Evolutionary conservation across 2,797 vertebrate genomes (phyloP).

Genomic region (Vipera ursinii): DNA sequence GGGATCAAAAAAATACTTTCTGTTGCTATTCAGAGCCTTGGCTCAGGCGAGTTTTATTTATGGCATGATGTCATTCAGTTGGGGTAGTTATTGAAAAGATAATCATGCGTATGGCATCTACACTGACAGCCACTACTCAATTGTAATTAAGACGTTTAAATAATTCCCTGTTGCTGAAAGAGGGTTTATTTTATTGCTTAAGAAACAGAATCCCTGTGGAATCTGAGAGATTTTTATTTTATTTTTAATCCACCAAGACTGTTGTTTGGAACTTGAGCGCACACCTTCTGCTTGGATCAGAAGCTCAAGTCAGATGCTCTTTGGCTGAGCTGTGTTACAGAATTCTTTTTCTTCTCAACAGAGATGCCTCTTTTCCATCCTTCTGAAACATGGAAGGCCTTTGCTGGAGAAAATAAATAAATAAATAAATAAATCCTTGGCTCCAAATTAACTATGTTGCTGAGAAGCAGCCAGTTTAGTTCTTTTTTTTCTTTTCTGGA

Average conservation of each 20-base stretch:
- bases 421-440: background rate
- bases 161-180: background rate
- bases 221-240: constrained; percentile 8
- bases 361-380: constrained; percentile 10
- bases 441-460: constrained; percentile 19
- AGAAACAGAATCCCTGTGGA: background rate
- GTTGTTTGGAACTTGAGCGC: background rate
- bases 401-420: constrained; percentile 18
- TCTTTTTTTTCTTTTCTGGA: background rate
- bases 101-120: background rate
- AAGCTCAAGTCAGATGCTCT: constrained; percentile 7
- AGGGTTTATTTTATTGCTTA: constrained; percentile 2
- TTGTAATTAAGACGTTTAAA: background rate
- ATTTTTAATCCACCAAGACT: background rate
- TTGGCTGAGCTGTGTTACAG: background rate
- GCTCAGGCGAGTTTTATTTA: background rate
- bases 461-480: background rate
- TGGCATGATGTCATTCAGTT: background rate
- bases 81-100: background rate
- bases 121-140: background rate
- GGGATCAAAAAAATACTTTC: background rate
- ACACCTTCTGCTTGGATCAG: constrained; percentile 21
- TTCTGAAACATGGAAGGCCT: constrained; percentile 1
- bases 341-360: background rate
- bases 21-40: background rate